Percentiles rank a stretch among this genome's conserved stretches.
Conservation (phyloP, 1,140 invertebrate genomes). For the Drosophila oshimai region DNA sequence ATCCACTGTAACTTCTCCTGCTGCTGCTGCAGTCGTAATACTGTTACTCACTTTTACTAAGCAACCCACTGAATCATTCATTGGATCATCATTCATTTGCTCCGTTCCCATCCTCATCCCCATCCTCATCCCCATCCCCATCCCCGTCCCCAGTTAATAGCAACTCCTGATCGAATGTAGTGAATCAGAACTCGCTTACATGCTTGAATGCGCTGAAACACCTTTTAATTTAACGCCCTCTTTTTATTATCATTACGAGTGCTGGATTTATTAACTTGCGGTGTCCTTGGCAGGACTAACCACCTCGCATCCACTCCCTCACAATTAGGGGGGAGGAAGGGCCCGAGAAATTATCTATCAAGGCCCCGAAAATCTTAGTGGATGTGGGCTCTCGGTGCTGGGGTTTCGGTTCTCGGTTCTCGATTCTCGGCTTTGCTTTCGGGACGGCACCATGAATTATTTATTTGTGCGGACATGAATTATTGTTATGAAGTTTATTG, state of each 20-base stretch:
- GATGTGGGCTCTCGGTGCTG: not conserved
- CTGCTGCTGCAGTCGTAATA: not conserved
- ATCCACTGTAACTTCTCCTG: not conserved
- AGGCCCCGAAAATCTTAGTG: constrained; percentile 25
- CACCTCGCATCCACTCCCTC: not conserved
- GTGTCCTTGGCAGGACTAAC: not conserved
- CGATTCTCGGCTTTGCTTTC: not conserved
- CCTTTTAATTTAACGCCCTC: constrained; percentile 74
- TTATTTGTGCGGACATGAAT: constrained; percentile 82
- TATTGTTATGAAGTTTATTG: constrained; percentile 82
- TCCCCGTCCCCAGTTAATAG: not conserved
- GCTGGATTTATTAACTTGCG: constrained; percentile 62
- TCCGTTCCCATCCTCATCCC: not conserved
- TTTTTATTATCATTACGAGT: constrained; percentile 64
- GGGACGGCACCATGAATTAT: constrained; percentile 69
- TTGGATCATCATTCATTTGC: constrained; percentile 12
- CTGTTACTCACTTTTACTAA: constrained; percentile 1
- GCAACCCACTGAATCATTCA: constrained; percentile 35
- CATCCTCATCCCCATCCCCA: too few species aligned
- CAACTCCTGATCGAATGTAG: constrained; percentile 15
- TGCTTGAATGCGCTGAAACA: constrained; percentile 51
- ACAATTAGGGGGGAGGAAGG: not conserved
- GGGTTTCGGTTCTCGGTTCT: not conserved
- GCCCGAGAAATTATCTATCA: constrained; percentile 52
- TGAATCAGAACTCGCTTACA: constrained; percentile 25